Evolutionary conservation across 2,888 invertebrate genomes (phyloP), one percentile per base, ranked within the genome.

Genomic region (Pycnomerus fuliginosus): DNA sequence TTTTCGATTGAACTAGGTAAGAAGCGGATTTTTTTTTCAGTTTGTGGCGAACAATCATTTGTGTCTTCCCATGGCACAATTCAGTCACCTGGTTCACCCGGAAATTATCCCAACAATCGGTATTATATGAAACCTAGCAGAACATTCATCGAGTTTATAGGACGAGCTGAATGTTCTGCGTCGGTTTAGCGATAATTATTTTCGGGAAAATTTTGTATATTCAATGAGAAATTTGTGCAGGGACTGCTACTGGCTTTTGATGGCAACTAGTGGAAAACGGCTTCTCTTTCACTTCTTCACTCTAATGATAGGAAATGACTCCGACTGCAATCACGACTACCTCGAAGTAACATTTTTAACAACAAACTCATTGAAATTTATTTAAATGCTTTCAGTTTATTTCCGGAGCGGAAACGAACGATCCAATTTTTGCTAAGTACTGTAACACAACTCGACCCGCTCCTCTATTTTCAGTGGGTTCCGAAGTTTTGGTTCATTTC

Each of bases 81-180:
- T 12, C 80, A 78, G 33, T 91, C 92, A 1, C 95, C 95, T 0
- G 94, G 94, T 1, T 91, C 87, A 35, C 95, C 95, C 0, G 90
- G 89, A 7, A 79, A 78, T 49, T 96, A 95, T 72, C 94, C 95
- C 0, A 79, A 82, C 8, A 85, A 90, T 68, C 68, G 82, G 45
- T 70, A 57, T n/a, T n/a, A n/a, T n/a, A n/a, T n/a, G n/a, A n/a
- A n/a, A n/a, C n/a, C n/a, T n/a, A n/a, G n/a, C n/a, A n/a, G n/a
- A n/a, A n/a, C n/a, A n/a, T n/a, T n/a, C n/a, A n/a, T n/a, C n/a
- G n/a, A 20, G 20, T 20, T 5, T 20, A 20, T 5, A 20, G 5
- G 4, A 20, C 4, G 20, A 8, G 20, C 20, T 20, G 20, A 20
- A 20, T 20, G 20, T 20, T 5, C 4, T 20, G 20, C 8, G 20